These are phyloP conservation scores for Pseudococcus viburni DNA, from an alignment of 2,888 invertebrate species.

Conservation along the genomic window DNA sequence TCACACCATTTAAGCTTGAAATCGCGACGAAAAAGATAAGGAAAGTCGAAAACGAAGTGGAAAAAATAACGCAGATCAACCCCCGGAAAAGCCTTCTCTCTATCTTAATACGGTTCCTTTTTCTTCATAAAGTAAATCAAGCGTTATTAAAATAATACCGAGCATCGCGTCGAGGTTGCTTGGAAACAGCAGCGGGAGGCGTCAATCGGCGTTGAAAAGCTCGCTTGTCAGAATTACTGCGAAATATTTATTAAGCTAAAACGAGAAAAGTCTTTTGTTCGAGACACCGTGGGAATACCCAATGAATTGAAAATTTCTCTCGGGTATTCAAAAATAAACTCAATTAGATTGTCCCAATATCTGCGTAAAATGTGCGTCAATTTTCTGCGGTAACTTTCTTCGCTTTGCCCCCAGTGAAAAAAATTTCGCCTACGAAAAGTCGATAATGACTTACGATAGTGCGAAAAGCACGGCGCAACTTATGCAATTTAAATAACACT, in stretches of 20 bases:
- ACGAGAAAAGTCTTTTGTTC: conserved; percentile 29
- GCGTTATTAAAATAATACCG: conserved; percentile 31
- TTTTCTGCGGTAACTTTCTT: not conserved
- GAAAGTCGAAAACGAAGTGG: not conserved
- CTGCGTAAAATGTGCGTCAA: conserved; percentile 18
- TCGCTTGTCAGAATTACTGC: conserved; percentile 1
- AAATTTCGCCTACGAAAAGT: not conserved
- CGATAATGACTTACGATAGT: not conserved
- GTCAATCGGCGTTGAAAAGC: conserved; percentile 17
- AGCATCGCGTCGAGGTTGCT: not conserved
- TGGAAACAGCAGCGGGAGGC: not conserved
- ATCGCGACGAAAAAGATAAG: not conserved
- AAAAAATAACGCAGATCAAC: not conserved
- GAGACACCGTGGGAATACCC: not conserved
- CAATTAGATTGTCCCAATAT: not conserved
- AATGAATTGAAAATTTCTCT: conserved; percentile 38
- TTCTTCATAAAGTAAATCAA: not conserved
- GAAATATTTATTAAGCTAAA: conserved; percentile 39
- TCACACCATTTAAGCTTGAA: not conserved
- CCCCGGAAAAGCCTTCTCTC: not conserved
- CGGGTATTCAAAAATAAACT: conserved; percentile 26
- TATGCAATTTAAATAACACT: conserved; percentile 31
- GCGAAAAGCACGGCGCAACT: not conserved
- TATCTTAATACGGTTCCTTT: not conserved
- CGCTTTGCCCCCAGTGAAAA: not conserved